Conservation (phyloP, 2,888 invertebrate genomes). For the Taphrorychus bicolor region DNA sequence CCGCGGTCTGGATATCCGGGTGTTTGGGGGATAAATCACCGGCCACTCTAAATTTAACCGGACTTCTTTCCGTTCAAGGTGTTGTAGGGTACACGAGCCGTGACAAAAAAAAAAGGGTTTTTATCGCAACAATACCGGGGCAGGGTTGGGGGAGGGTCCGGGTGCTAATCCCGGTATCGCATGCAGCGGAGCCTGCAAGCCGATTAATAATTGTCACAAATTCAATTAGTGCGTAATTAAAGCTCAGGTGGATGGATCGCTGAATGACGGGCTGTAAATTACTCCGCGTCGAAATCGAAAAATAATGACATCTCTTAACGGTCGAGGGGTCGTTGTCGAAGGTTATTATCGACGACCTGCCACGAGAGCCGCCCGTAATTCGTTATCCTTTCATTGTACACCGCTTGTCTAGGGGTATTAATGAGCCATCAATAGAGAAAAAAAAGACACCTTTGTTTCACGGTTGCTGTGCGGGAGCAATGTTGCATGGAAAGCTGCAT, state of each 20-base stretch:
- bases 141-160: no score
- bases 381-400: not conserved
- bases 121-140: no score
- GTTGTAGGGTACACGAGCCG: not conserved
- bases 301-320: slow-evolving; percentile 6
- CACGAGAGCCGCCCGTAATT: not conserved
- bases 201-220: slow-evolving; percentile 35
- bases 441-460: not conserved
- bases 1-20: slow-evolving; percentile 15
- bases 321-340: not conserved
- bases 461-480: not conserved
- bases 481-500: not conserved
- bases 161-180: slow-evolving; percentile 13
- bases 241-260: slow-evolving; percentile 23
- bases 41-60: not conserved
- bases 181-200: slow-evolving; percentile 11
- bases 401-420: not conserved
- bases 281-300: slow-evolving; percentile 18
- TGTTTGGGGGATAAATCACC: not conserved
- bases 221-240: slow-evolving; percentile 35
- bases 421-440: not conserved
- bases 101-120: not conserved
- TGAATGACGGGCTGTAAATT: slow-evolving; percentile 22
- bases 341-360: not conserved
- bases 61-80: not conserved